Evolutionary conservation across 2,113 vertebrate genomes (phyloP).

Genomic region (Anas platyrhynchos): DNA sequence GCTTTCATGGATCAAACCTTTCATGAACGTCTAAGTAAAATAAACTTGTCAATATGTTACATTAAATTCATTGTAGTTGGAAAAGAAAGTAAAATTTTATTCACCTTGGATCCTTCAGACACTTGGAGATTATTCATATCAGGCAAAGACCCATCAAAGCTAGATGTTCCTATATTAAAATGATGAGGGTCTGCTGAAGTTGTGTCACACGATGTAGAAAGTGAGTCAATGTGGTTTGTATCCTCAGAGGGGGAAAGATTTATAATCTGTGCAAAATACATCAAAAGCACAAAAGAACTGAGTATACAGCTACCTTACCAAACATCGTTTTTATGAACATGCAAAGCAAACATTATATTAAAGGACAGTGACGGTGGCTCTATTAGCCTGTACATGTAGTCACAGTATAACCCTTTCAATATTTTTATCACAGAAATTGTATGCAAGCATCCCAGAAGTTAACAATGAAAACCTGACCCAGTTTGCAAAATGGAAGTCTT

Average conservation of each 20-base stretch:
- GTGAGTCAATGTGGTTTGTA: conserved; percentile 81
- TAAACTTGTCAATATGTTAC: not conserved
- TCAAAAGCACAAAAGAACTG: not conserved
- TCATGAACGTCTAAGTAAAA: not conserved
- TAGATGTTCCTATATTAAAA: conserved; percentile 82
- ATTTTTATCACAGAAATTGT: not conserved
- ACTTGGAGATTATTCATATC: conserved; percentile 90
- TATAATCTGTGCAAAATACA: conserved; percentile 84
- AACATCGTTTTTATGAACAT: not conserved
- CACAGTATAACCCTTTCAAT: not conserved
- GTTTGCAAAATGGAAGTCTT: not conserved
- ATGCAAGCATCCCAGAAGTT: not conserved
- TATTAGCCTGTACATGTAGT: not conserved
- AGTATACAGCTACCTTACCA: not conserved
- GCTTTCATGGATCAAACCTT: not conserved
- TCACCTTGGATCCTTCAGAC: conserved; percentile 91
- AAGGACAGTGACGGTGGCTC: not conserved
- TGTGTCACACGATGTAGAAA: conserved; percentile 80
- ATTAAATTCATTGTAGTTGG: conserved; percentile 39
- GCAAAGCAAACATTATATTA: not conserved
- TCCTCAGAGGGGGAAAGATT: conserved; percentile 89
- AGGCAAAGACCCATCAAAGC: conserved; percentile 84
- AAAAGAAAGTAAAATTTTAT: conserved; percentile 75
- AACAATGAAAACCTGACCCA: not conserved
- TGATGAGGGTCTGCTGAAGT: conserved; percentile 79